Conservation (phyloP, 2,113 vertebrate species). For the Polyodon spathula region DNA sequence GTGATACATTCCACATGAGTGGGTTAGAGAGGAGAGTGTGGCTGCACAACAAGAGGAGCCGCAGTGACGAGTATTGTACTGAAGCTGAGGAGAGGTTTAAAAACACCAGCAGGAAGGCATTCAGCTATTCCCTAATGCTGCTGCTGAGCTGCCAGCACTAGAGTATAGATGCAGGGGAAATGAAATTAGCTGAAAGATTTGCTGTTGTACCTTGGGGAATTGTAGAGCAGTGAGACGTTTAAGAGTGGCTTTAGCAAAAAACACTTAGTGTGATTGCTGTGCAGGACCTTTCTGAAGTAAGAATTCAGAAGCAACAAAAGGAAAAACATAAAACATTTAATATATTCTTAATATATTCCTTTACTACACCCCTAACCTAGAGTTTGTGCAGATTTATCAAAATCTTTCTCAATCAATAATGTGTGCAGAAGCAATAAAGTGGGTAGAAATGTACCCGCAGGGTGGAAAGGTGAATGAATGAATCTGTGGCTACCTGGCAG, state of each 20-base stretch:
- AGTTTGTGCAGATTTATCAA: too few relatives aligned
- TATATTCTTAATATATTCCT: too few relatives aligned
- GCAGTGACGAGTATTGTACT: too few relatives aligned
- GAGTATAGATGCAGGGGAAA: constrained; percentile 50
- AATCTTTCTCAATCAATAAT: too few relatives aligned
- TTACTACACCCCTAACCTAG: too few relatives aligned
- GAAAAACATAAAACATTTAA: too few relatives aligned
- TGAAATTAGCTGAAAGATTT: constrained; percentile 32
- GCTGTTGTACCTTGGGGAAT: constrained; percentile 16
- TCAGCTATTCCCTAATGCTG: constrained; percentile 2
- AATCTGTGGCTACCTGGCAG: constrained; percentile 60
- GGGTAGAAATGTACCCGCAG: constrained; percentile 10
- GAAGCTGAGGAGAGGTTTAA: constrained; percentile 6
- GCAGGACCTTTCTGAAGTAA: constrained; percentile 20
- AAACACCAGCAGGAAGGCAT: constrained; percentile 19
- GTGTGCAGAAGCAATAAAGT: too few relatives aligned
- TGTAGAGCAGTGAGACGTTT: background rate
- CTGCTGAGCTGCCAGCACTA: background rate
- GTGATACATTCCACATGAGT: too few relatives aligned
- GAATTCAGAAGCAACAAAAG: background rate
- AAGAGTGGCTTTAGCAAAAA: constrained; percentile 31
- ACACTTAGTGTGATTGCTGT: constrained; percentile 56
- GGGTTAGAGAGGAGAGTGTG: too few relatives aligned
- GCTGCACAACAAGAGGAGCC: too few relatives aligned
- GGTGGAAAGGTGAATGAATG: background rate